Base-by-base conservation (phyloP, 1,140 invertebrate genomes). In the Asbolus verrucosus region DNA sequence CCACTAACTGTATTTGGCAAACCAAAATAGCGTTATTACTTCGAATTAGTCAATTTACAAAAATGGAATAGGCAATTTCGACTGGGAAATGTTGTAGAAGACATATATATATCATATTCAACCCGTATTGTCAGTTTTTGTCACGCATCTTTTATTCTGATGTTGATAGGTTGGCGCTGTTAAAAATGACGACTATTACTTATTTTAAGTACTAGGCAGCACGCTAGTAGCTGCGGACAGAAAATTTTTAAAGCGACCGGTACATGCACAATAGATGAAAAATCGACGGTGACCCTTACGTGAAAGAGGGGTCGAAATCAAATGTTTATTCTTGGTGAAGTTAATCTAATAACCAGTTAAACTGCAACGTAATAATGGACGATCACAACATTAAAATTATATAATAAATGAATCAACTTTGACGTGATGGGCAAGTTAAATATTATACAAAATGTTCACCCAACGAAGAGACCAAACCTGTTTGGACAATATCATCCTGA, bases 201-300 rank as follows among this genome's bases (percentile, higher is more conserved):
- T 72, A 76, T 70, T 69, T 74, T 50, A 65, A 76, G 63, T 65
- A 41, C 41, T 36, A 30, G 24, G 33, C 38, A 33, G 38, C 67
- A 46, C 62, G 65, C 41, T 72, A 66, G 62, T 36, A 66, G 43
- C 43, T 24, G 67, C 38, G 38, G 65, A 65, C 63, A 21, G 71
- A 39, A 30, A 71, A 38, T 16, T 69, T 70, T 65, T 46, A 41
- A 71, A 54, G 36, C 43, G 39, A 71, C 75, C 71, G 69, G 70
- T 74, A 67, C 21, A 38, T 46, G 60, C 24, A 76, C 73, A 76
- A 76, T 67, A 68, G 71, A 76, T 75, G 75, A 76, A 76, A 76
- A 76, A 76, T 76, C 70, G 60, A 73, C 61, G 59, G 15, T 74
- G 73, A 76, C 72, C 72, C 67, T 38, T 54, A 14, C 38, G 14